Conservation (phyloP, 2,797 vertebrate species). For the Podarcis lilfordi region DNA sequence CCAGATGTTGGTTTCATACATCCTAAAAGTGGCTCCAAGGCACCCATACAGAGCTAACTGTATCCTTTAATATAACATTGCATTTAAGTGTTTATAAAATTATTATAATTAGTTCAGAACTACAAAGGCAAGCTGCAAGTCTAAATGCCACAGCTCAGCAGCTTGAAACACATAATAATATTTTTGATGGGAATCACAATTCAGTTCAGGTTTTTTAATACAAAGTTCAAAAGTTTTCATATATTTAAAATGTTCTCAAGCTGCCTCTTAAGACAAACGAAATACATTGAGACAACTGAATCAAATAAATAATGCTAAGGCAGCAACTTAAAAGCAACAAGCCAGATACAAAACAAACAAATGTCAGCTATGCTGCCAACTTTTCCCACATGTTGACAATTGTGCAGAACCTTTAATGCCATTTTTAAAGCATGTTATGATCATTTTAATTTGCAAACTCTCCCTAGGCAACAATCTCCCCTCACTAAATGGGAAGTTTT, state of each 20-base stretch:
- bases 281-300: no score
- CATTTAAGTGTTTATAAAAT: not conserved
- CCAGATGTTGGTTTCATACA: not conserved
- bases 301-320: not conserved
- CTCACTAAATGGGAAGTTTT: not conserved
- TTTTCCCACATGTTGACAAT: not conserved
- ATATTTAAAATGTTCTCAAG: not conserved
- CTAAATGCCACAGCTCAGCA: not conserved
- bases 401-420: not conserved
- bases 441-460: not conserved
- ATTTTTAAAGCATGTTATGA: not conserved
- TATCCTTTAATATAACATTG: not conserved
- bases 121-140: not conserved
- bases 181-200: not conserved
- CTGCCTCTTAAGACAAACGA: not conserved
- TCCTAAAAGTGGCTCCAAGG: not conserved
- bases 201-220: not conserved
- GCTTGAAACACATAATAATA: not conserved
- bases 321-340: not conserved
- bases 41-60: not conserved
- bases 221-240: no score
- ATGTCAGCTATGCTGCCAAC: not conserved
- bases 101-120: not conserved
- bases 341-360: not conserved
- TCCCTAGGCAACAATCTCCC: not conserved